Conservation (phyloP, 1,140 invertebrate genomes). For the Hyles vespertilio region DNA sequence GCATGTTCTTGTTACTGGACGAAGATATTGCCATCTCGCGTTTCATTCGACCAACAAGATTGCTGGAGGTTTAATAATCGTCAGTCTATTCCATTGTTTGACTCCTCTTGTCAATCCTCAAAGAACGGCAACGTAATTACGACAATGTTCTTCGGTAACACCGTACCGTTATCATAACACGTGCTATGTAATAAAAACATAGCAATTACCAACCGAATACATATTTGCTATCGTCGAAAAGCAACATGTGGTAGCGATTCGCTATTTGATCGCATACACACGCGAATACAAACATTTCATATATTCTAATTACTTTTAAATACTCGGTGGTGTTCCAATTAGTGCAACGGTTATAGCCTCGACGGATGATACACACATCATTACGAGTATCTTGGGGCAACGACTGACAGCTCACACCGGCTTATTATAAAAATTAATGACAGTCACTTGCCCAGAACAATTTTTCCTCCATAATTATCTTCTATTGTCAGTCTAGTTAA, state of each 20-base stretch:
- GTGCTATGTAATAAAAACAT: no score
- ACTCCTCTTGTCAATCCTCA: no score
- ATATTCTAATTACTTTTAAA: neutral
- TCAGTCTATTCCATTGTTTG: no score
- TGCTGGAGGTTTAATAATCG: no score
- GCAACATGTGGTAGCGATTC: neutral
- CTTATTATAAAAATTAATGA: slow-evolving; percentile 32
- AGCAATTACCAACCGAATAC: no score
- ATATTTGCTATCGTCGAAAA: no score
- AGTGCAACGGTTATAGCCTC: neutral
- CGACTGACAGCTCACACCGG: slow-evolving; percentile 28
- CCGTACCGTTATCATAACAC: no score
- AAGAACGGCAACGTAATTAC: no score
- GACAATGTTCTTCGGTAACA: no score
- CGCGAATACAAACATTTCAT: neutral
- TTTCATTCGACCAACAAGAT: no score
- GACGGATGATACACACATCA: slow-evolving; percentile 10
- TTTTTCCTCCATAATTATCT: slow-evolving; percentile 6
- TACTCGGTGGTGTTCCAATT: neutral
- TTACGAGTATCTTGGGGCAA: slow-evolving; percentile 8
- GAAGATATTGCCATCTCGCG: no score
- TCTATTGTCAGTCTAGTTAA: slow-evolving; percentile 2
- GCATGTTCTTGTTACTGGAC: no score
- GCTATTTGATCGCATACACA: neutral
- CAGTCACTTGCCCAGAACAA: slow-evolving; percentile 9